These are phyloP conservation scores for Aplochiton taeniatus DNA, from an alignment of 2,797 vertebrate genomes.

Conservation along the genomic window DNA sequence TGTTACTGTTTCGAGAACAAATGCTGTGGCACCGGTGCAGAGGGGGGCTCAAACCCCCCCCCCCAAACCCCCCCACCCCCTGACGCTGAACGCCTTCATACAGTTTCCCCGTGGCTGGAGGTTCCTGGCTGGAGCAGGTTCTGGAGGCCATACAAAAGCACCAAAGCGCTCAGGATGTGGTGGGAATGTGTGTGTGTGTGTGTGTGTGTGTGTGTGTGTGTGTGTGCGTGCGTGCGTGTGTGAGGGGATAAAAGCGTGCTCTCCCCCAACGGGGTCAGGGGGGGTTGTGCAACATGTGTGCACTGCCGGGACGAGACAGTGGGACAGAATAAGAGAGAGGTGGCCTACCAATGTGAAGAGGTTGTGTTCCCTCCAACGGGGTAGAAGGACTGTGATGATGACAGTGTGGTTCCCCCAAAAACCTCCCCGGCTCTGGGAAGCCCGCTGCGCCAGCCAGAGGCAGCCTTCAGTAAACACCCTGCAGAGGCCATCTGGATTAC, in stretches of 20 bases:
- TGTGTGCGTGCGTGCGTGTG: too few species aligned
- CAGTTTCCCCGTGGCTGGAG: conserved; percentile 84
- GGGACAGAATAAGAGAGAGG: neutral
- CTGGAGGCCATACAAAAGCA: conserved; percentile 85
- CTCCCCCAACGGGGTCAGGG: conserved; percentile 14
- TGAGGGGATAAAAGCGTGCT: conserved; percentile 50
- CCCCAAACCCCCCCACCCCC: conserved; percentile 76
- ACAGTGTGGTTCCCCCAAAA: neutral
- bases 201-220: too few species aligned
- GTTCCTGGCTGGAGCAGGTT: conserved; percentile 80
- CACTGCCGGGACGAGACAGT: conserved; percentile 11
- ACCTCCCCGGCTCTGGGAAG: neutral
- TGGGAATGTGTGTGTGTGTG: conserved; percentile 48
- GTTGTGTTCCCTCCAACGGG: neutral
- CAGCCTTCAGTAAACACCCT: neutral
- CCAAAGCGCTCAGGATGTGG: conserved; percentile 82
- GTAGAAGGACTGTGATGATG: conserved; percentile 1
- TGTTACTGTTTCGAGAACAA: conserved; percentile 85
- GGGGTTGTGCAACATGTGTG: conserved; percentile 21
- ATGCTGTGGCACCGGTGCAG: conserved; percentile 46
- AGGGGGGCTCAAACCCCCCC: too few species aligned
- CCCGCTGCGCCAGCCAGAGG: neutral
- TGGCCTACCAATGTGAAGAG: neutral
- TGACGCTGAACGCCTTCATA: conserved; percentile 80
- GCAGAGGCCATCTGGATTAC: neutral